These are phyloP conservation scores for Strix aluco DNA, from an alignment of 2,113 vertebrate genomes.

Conservation along the genomic window DNA sequence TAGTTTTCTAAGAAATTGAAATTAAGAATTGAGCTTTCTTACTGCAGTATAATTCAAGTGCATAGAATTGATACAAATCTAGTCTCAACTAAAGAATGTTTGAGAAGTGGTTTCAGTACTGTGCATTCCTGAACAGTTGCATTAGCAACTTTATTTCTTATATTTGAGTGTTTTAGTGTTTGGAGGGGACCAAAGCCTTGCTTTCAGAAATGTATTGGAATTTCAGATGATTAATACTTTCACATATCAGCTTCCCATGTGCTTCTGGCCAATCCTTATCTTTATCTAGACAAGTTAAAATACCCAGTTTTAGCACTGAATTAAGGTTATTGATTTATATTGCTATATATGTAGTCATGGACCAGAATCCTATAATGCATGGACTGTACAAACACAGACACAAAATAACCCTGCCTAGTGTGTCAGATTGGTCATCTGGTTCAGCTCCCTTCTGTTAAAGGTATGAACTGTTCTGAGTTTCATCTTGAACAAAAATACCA, in stretches of 20 bases:
- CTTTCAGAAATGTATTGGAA: neutral
- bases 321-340: neutral
- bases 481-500: neutral
- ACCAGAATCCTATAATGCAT: neutral
- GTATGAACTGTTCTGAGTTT: neutral
- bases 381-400: neutral
- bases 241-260: neutral
- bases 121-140: neutral
- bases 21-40: neutral
- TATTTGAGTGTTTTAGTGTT: neutral
- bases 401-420: neutral
- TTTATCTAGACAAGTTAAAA: neutral
- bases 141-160: neutral
- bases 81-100: neutral
- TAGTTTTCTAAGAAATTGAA: neutral
- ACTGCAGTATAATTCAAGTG: neutral
- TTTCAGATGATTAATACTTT: neutral
- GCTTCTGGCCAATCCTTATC: neutral
- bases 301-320: neutral
- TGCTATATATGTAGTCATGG: neutral
- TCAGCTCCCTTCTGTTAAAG: neutral
- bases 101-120: neutral
- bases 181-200: neutral
- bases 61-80: neutral
- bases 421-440: neutral